A percentile compares a stretch with the other conserved stretches of the same genome.
These are phyloP conservation scores for Nebria ingens DNA, from an alignment of 1,140 invertebrate genomes.

Conservation along the genomic window DNA sequence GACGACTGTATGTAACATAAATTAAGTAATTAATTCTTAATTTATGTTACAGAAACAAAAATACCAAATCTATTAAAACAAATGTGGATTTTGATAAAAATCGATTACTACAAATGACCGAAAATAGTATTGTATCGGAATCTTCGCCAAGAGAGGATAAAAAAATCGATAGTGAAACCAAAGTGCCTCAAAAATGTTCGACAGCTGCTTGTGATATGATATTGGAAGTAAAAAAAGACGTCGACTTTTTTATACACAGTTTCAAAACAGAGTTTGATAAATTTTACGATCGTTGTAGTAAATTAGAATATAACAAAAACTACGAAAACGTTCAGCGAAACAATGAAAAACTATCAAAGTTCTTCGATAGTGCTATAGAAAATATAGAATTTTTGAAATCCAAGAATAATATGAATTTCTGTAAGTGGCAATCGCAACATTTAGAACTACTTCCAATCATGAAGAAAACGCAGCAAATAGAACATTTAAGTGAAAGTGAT, in stretches of 20 bases:
- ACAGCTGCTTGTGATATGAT: neutral
- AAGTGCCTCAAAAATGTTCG: neutral
- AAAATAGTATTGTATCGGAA: neutral
- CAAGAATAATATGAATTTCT: too few relatives aligned
- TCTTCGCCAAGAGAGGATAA: neutral
- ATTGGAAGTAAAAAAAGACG: neutral
- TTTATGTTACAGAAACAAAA: neutral
- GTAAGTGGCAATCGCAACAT: too few relatives aligned
- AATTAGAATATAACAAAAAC: neutral
- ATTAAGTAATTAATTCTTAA: neutral
- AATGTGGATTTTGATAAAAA: neutral
- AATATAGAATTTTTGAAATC: neutral
- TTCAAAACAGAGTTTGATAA: neutral
- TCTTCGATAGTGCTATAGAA: neutral
- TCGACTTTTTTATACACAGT: neutral
- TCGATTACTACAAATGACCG: neutral
- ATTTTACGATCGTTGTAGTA: neutral
- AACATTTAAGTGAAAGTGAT: too few relatives aligned
- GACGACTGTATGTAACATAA: too few relatives aligned
- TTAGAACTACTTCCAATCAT: too few relatives aligned
- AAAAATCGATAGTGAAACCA: neutral
- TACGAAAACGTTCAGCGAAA: neutral
- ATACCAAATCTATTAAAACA: neutral
- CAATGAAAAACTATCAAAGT: too few relatives aligned
- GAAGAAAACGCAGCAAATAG: too few relatives aligned